phyloP scores from a whole-genome alignment of 2,888 invertebrate species.

The Oscheius onirici region DNA sequence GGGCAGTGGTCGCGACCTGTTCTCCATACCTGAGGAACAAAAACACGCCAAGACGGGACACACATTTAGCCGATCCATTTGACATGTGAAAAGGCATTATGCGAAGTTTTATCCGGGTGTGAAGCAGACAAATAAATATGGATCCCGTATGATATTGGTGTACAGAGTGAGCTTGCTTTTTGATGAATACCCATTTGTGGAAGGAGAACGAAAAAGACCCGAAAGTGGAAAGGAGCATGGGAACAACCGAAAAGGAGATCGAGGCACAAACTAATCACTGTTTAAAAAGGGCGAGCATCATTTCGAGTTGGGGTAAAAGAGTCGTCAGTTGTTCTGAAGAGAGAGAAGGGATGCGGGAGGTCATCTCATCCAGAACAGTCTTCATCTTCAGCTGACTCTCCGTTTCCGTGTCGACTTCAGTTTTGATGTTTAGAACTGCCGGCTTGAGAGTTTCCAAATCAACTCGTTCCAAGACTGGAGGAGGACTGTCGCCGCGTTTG shows the following conservation, averaged over 20 bases:
- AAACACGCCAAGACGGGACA: neutral
- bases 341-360: neutral
- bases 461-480: slow-evolving; percentile 7
- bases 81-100: neutral
- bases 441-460: slow-evolving; percentile 13
- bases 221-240: neutral
- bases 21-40: neutral
- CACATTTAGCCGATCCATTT: slow-evolving; percentile 11
- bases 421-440: neutral
- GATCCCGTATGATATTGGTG: too few relatives aligned
- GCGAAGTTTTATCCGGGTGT: too few relatives aligned
- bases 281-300: slow-evolving; percentile 8
- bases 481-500: slow-evolving; percentile 5
- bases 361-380: slow-evolving; percentile 1
- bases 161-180: too few relatives aligned
- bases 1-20: neutral
- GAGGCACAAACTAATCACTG: slow-evolving; percentile 11
- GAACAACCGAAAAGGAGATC: neutral
- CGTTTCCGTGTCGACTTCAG: neutral
- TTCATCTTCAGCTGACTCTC: neutral
- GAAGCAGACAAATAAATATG: too few relatives aligned
- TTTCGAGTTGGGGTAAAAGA: slow-evolving; percentile 9
- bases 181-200: too few relatives aligned
- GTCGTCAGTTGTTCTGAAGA: slow-evolving; percentile 1
- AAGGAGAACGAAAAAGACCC: slow-evolving; percentile 6